Evolutionary conservation across 35 echinoderm and acorn worm species (phyloP).

Genomic region (Holothuria glaberrima): DNA sequence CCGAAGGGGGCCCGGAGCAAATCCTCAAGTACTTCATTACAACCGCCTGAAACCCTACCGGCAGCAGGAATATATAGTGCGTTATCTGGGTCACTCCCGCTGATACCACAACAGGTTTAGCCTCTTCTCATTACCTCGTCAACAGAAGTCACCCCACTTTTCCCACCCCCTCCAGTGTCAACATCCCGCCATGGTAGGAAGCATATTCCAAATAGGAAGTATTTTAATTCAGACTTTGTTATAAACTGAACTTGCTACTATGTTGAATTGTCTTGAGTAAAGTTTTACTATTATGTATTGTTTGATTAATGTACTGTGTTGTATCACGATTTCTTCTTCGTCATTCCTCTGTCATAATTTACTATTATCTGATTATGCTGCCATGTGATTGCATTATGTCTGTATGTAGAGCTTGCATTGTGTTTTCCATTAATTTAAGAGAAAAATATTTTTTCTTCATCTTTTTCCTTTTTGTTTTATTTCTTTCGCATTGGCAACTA

Average conservation of each 20-base stretch:
- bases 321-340: too few species aligned
- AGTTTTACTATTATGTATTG: too few species aligned
- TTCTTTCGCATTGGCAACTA: too few species aligned
- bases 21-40: slow-evolving; percentile 5
- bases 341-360: too few species aligned
- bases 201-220: slow-evolving; percentile 4
- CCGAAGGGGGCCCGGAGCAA: not conserved
- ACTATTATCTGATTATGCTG: too few species aligned
- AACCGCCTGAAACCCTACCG: slow-evolving; percentile 31
- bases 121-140: not conserved
- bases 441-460: too few species aligned
- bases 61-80: not conserved
- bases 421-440: too few species aligned
- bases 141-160: not conserved
- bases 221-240: slow-evolving; percentile 1
- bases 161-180: slow-evolving; percentile 8
- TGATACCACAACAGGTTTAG: not conserved
- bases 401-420: too few species aligned
- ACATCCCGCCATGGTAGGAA: not conserved
- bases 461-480: too few species aligned
- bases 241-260: not conserved
- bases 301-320: too few species aligned
- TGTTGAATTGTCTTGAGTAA: too few species aligned
- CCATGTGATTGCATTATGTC: too few species aligned
- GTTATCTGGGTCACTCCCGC: not conserved